Percentiles rank a stretch among this genome's conserved stretches.
These are phyloP conservation scores for Podabrus alpinus DNA, from an alignment of 2,888 invertebrate species.

Conservation along the genomic window DNA sequence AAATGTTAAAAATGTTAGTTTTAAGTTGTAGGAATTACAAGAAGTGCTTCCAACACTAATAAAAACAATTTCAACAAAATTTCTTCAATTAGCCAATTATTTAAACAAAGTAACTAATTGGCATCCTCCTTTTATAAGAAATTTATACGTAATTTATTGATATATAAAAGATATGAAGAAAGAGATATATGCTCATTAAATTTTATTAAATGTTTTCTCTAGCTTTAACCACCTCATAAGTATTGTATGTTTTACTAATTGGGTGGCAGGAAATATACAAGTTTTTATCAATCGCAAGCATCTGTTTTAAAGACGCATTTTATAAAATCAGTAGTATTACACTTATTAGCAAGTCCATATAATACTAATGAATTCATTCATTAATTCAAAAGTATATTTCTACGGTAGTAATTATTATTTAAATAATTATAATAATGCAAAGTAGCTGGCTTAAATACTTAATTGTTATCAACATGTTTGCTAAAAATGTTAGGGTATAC, in stretches of 20 bases:
- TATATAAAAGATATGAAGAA: constrained; percentile 16
- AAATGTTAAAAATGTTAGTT: background rate
- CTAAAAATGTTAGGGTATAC: background rate
- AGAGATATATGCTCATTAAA: constrained; percentile 33
- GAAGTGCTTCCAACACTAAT: background rate
- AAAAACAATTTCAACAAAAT: background rate
- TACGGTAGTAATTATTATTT: background rate
- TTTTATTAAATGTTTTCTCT: constrained; percentile 35
- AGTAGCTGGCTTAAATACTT: background rate
- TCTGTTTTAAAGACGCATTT: constrained; percentile 11
- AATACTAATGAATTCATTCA: constrained; percentile 2
- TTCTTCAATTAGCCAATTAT: constrained; percentile 24
- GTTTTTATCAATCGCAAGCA: constrained; percentile 33
- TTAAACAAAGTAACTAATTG: constrained; percentile 28
- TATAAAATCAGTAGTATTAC: constrained; percentile 3
- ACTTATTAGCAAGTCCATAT: constrained; percentile 3
- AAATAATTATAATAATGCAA: background rate
- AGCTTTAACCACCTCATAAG: constrained; percentile 35
- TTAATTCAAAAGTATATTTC: background rate
- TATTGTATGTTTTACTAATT: constrained; percentile 40
- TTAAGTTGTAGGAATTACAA: background rate
- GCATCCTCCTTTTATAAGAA: constrained; percentile 12
- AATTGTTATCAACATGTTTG: background rate
- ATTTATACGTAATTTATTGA: constrained; percentile 28
- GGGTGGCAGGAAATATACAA: constrained; percentile 37